These are phyloP conservation scores for Drosophila subquinaria DNA, from an alignment of 2,888 invertebrate species.

Conservation along the genomic window DNA sequence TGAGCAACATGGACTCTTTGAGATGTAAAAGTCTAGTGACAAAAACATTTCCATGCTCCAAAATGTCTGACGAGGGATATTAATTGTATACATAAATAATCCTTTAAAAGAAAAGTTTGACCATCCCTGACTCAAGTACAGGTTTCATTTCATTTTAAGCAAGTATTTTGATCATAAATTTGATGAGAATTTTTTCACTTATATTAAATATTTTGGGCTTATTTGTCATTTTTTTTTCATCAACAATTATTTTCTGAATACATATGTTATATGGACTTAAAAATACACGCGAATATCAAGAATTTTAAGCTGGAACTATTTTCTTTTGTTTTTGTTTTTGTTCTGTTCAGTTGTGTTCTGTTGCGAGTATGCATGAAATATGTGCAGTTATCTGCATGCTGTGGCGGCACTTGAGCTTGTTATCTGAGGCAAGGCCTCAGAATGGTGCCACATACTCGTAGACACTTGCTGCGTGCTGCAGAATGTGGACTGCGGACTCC, in stretches of 20 bases:
- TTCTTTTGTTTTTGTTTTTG: neutral
- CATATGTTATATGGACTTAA: neutral
- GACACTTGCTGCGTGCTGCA: constrained; percentile 35
- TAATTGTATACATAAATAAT: no score
- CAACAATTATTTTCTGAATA: neutral
- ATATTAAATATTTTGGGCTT: no score
- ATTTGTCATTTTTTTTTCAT: no score
- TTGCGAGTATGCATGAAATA: neutral
- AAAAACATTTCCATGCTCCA: no score
- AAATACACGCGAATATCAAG: neutral
- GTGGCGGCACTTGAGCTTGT: neutral
- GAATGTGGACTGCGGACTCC: constrained; percentile 2
- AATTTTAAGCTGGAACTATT: neutral
- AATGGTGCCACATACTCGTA: constrained; percentile 11
- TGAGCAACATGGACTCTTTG: no score
- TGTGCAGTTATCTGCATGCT: constrained; percentile 13
- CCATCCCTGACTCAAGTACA: no score
- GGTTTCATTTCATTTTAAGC: no score
- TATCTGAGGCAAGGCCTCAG: constrained; percentile 13
- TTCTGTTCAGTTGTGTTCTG: neutral
- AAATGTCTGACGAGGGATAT: no score
- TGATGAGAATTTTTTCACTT: no score
- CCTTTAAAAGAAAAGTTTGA: no score
- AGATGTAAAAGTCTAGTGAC: no score
- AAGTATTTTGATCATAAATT: no score